These are phyloP conservation scores for Pungitius pungitius DNA, from an alignment of 2,113 vertebrate species.

Conservation along the genomic window DNA sequence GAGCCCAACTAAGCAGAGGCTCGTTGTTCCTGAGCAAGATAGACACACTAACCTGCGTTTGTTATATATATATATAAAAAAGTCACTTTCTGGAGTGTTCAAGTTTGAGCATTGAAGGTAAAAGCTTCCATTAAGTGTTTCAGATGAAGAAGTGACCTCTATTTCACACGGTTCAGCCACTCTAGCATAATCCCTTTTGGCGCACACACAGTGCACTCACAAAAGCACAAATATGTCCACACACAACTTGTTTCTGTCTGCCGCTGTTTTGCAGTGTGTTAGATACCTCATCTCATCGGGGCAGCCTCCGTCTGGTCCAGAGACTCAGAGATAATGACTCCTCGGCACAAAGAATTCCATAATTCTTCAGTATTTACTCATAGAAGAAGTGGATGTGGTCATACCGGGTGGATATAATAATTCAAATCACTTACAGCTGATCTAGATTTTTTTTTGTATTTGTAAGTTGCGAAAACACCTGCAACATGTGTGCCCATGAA, in stretches of 20 bases:
- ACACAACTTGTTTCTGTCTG: not conserved
- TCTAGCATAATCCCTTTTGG: conserved; percentile 6
- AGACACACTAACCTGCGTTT: conserved; percentile 1
- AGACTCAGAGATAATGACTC: conserved; percentile 39
- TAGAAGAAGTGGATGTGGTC: conserved; percentile 1
- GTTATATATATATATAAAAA: conserved; percentile 13
- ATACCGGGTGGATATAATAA: conserved; percentile 10
- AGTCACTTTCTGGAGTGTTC: conserved; percentile 13
- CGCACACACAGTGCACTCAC: not conserved
- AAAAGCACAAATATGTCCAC: not conserved
- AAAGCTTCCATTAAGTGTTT: conserved; percentile 14
- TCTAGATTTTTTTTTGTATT: not conserved
- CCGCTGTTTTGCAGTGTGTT: conserved; percentile 7
- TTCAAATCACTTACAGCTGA: conserved; percentile 1
- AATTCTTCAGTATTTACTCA: conserved; percentile 45
- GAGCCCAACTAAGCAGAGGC: conserved; percentile 2
- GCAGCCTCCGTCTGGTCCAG: conserved; percentile 16
- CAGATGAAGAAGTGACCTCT: conserved; percentile 37
- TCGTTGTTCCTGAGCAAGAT: not conserved
- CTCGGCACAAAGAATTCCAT: conserved; percentile 11
- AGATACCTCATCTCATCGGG: conserved; percentile 26
- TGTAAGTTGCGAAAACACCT: not conserved
- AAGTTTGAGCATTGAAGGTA: not conserved
- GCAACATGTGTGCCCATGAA: not conserved
- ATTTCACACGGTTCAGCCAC: conserved; percentile 34